Percentiles rank a stretch among this genome's conserved stretches.
phyloP scores from a whole-genome alignment of 53 echinoderm and acorn worm genomes.

The Crossaster papposus region DNA sequence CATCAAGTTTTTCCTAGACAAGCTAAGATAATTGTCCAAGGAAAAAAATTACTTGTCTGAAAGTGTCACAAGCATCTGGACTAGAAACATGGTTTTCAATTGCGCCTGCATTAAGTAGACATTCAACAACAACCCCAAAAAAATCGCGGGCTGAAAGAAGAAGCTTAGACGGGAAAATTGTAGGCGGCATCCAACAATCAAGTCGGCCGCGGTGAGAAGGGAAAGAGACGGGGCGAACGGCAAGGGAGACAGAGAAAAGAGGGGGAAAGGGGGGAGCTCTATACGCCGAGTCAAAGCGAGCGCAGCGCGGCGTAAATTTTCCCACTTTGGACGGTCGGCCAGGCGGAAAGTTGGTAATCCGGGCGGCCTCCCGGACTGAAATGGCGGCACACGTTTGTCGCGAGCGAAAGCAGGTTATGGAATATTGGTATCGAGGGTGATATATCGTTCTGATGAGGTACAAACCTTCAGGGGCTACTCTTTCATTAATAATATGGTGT shows the following conservation, averaged over 20 bases:
- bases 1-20: too few relatives aligned
- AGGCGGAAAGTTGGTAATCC: constrained; percentile 57
- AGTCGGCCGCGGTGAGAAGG: constrained; percentile 5
- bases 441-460: constrained; percentile 9
- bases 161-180: constrained; percentile 16
- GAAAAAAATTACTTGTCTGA: background rate
- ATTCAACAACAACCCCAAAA: background rate
- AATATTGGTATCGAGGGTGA: constrained; percentile 37
- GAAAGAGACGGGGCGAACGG: constrained; percentile 1
- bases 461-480: constrained; percentile 19
- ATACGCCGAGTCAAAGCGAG: constrained; percentile 51
- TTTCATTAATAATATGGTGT: background rate
- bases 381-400: constrained; percentile 41
- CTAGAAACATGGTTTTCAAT: background rate
- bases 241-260: background rate
- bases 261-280: too few relatives aligned
- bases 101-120: background rate
- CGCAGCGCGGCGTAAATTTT: constrained; percentile 62
- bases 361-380: constrained; percentile 1
- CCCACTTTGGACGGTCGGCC: constrained; percentile 50
- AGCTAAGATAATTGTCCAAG: background rate
- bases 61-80: background rate
- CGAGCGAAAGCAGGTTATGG: constrained; percentile 41
- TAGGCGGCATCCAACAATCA: constrained; percentile 49
- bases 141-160: background rate